phyloP scores from a whole-genome alignment of 2,113 vertebrate genomes.

The Leucosticte australis region DNA sequence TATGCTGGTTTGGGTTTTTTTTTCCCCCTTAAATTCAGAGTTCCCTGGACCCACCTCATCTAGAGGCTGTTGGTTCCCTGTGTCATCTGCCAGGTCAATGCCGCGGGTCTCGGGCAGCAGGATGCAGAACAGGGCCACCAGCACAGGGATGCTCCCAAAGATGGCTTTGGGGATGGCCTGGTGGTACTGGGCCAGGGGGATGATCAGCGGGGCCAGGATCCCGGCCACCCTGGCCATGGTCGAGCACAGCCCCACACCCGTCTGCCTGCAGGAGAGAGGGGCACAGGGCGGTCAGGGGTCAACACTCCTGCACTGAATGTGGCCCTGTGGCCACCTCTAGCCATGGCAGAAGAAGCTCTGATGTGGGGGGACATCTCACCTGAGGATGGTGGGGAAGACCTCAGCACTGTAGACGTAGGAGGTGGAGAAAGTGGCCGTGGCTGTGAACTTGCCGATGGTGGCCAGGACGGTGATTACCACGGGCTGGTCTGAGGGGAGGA shows the following conservation, averaged over 20 bases:
- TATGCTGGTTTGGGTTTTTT: too few species aligned
- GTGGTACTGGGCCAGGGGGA: not conserved
- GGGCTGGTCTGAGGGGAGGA: slow-evolving; percentile 62
- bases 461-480: slow-evolving; percentile 71
- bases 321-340: not conserved
- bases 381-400: slow-evolving; percentile 79
- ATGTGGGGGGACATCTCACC: slow-evolving; percentile 62
- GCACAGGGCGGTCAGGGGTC: not conserved
- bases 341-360: not conserved
- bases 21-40: not conserved
- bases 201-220: not conserved
- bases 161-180: not conserved
- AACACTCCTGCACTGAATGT: not conserved
- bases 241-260: not conserved
- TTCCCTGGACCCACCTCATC: not conserved
- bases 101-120: slow-evolving; percentile 83
- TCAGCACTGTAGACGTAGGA: slow-evolving; percentile 83
- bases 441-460: slow-evolving; percentile 73
- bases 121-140: slow-evolving; percentile 65
- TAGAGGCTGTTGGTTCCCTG: fast-evolving
- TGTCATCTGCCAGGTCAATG: slow-evolving; percentile 72
- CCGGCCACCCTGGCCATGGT: not conserved
- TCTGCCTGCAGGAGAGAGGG: not conserved
- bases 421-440: slow-evolving; percentile 65
- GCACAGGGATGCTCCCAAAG: slow-evolving; percentile 71